These are phyloP conservation scores for Eupithecia vulgata DNA, from an alignment of 2,888 invertebrate species.

Conservation along the genomic window DNA sequence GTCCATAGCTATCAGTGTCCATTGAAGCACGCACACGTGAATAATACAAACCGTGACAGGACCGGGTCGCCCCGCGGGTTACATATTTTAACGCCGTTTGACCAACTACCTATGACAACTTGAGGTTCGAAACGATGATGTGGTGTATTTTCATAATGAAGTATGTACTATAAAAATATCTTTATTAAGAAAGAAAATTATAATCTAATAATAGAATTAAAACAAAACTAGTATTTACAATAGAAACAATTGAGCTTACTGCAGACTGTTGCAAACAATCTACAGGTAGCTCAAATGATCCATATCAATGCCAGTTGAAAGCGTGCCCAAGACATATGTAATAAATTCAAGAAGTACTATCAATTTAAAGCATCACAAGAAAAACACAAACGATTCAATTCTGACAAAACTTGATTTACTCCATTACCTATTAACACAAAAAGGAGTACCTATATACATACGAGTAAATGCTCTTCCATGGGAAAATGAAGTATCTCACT, in stretches of 20 bases:
- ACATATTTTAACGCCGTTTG: slow-evolving; percentile 71
- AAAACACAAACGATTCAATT: neutral
- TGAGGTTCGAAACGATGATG: slow-evolving; percentile 18
- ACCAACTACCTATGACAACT: slow-evolving; percentile 43
- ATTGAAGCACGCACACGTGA: slow-evolving; percentile 45
- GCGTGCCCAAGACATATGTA: too few species aligned
- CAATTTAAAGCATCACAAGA: neutral
- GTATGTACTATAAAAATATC: too few species aligned
- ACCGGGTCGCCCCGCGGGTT: slow-evolving; percentile 64
- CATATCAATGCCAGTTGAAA: too few species aligned
- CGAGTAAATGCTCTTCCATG: too few species aligned
- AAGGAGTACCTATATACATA: too few species aligned
- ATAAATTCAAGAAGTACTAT: neutral
- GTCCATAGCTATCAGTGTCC: slow-evolving; percentile 24
- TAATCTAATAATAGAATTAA: too few species aligned
- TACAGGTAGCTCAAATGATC: too few species aligned
- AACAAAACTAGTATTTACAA: too few species aligned
- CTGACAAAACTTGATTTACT: neutral
- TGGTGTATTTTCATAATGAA: slow-evolving; percentile 16
- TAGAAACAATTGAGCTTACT: too few species aligned
- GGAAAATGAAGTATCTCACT: neutral
- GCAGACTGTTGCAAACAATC: too few species aligned
- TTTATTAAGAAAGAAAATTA: too few species aligned
- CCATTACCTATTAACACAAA: neutral
- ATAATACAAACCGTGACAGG: slow-evolving; percentile 62